These are phyloP conservation scores for Temnothorax longispinosus DNA, from an alignment of 1,140 invertebrate species.

Conservation along the genomic window DNA sequence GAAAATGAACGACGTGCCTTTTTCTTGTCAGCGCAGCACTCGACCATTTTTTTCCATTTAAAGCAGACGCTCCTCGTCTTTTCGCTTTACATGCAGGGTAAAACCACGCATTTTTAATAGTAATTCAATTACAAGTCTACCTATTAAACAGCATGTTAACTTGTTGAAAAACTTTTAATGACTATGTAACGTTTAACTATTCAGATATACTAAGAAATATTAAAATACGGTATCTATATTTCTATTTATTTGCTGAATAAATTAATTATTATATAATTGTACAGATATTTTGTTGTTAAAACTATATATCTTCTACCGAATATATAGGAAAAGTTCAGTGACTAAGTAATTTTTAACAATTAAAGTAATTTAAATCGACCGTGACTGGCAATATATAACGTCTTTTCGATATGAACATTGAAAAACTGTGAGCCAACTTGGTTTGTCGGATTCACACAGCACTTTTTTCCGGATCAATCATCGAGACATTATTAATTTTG, in stretches of 20 bases:
- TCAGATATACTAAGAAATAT: not conserved
- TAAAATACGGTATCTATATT: not conserved
- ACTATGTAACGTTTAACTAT: not conserved
- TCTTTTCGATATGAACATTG: no score
- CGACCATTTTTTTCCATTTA: not conserved
- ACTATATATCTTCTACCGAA: not conserved
- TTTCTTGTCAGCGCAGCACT: slow-evolving; percentile 21
- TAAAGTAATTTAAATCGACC: no score
- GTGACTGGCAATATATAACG: no score
- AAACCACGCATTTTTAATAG: not conserved
- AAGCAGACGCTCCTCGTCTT: not conserved
- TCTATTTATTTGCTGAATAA: not conserved
- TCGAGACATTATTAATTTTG: no score
- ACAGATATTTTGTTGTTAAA: not conserved
- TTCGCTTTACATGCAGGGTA: not conserved
- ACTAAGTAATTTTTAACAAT: slow-evolving; percentile 7
- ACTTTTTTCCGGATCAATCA: no score
- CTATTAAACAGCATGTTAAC: not conserved
- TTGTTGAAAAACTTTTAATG: not conserved
- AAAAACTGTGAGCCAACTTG: no score
- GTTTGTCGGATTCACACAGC: no score
- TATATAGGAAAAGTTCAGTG: not conserved
- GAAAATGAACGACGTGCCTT: slow-evolving; percentile 28
- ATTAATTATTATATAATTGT: not conserved
- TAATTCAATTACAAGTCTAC: not conserved